Conservation (phyloP, 2,888 invertebrate species). For the Hypsopygia costalis region DNA sequence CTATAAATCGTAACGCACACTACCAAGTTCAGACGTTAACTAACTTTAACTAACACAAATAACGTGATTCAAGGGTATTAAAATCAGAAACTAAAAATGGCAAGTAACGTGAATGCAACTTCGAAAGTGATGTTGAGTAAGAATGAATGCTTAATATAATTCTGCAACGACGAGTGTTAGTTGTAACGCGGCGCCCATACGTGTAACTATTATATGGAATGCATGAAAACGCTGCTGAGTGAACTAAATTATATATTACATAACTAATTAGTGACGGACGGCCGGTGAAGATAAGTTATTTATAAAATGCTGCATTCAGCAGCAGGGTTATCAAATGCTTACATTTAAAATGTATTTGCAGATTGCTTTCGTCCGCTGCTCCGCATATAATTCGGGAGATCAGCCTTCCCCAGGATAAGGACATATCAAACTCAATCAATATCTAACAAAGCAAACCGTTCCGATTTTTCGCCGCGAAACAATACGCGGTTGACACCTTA, state of each 20-base stretch:
- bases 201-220: conserved; percentile 38
- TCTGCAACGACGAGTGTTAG: conserved; percentile 39
- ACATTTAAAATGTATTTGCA: too few relatives aligned
- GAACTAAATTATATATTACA: conserved; percentile 40
- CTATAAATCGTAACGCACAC: conserved; percentile 21
- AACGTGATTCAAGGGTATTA: conserved; percentile 66
- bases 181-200: conserved; percentile 38
- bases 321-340: too few relatives aligned
- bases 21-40: conserved; percentile 39
- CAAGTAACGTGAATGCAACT: conserved; percentile 48
- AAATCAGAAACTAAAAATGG: conserved; percentile 56
- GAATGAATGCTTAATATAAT: conserved; percentile 46
- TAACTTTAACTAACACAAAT: conserved; percentile 43
- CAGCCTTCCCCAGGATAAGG: too few relatives aligned
- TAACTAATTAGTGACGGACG: conserved; percentile 38
- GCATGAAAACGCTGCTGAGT: conserved; percentile 43
- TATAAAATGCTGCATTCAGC: background rate
- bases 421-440: too few relatives aligned
- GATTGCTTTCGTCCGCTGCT: too few relatives aligned
- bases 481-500: too few relatives aligned
- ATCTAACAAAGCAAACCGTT: too few relatives aligned
- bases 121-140: conserved; percentile 58
- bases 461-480: too few relatives aligned
- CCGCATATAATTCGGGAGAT: too few relatives aligned
- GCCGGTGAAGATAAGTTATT: conserved; percentile 11